Base-by-base conservation (phyloP, 2,113 vertebrate genomes). In the Ifrita kowaldi region DNA sequence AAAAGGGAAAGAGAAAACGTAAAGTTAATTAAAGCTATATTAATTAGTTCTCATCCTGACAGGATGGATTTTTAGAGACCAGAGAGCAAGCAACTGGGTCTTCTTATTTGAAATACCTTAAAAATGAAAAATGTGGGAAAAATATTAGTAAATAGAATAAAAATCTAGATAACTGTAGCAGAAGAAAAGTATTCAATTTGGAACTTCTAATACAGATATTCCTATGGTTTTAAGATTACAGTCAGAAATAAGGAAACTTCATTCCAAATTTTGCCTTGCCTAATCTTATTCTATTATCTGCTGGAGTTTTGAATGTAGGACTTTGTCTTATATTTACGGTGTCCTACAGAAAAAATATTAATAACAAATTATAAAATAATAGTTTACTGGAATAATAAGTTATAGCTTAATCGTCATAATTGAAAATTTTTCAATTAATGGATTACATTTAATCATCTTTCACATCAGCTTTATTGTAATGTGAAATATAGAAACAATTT, bases 61-160 rank as follows among this genome's bases (percentile, higher is more conserved):
- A 92, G 53, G 65, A 81, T 88, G 53, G 37, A 75, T 55, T 96
- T 97, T 87, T 49, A 94, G 83, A 93, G 76, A 88, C 46, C 41
- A 77, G 69, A 76, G n/a, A 86, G 30, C 44, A 81, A 84, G 76
- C 56, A 84, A 75, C 9, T 60, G 33, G 16, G 26, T 90, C 65
- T 75, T 64, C 44, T 33, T 86, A 59, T 59, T 42, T 92, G 68
- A 96, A 94, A 93, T 47, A 64, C 11, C 68, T 81, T 64, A 65
- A 73, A 59, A 83, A 35, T 84, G 32, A 88, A 89, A 94, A 89
- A 11, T 46, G 19, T 42, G 62, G 37, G 33, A 60, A 87, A 94
- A 93, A 64, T 52, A 79, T 37, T 60, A 53, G n/a, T 53, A 93
- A 93, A 84, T 14, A 79, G 13, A 87, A 70, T 2, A 90, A 24